These are phyloP conservation scores for Puffinus mauretanicus DNA, from an alignment of 2,113 vertebrate species.

Conservation along the genomic window DNA sequence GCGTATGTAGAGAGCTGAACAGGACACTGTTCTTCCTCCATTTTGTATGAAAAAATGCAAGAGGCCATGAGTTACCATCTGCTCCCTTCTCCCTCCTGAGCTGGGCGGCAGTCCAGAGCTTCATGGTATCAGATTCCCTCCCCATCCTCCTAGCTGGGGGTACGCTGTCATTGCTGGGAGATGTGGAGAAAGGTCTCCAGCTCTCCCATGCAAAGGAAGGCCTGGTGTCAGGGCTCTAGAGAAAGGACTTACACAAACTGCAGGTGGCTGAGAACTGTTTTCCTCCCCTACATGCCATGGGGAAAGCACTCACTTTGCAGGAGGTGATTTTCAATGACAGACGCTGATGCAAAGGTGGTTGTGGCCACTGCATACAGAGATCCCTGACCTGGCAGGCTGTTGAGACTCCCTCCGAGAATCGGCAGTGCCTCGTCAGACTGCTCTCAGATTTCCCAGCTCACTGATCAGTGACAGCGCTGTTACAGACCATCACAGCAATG, in stretches of 20 bases:
- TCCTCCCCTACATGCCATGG: fast-evolving
- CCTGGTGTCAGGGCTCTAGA: neutral
- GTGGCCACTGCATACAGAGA: neutral
- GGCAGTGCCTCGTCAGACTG: neutral
- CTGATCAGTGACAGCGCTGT: neutral
- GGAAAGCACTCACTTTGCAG: neutral
- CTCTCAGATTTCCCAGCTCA: slow-evolving; percentile 15
- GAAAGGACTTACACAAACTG: neutral
- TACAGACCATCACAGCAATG: neutral
- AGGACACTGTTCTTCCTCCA: neutral
- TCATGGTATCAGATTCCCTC: fast-evolving
- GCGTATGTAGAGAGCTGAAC: neutral
- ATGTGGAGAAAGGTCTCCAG: neutral
- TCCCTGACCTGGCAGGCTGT: neutral
- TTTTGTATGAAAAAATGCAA: neutral
- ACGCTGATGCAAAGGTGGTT: neutral
- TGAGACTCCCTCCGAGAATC: neutral
- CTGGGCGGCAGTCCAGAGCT: neutral
- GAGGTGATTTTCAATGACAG: neutral
- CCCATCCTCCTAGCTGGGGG: neutral
- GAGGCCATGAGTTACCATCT: neutral
- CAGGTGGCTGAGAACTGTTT: neutral
- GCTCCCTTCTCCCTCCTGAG: neutral
- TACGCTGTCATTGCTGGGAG: neutral
- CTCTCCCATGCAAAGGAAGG: neutral